Percentiles rank a stretch among this genome's conserved stretches.
phyloP scores from a whole-genome alignment of 2,113 vertebrate genomes.

The Entomyzon cyanotis region DNA sequence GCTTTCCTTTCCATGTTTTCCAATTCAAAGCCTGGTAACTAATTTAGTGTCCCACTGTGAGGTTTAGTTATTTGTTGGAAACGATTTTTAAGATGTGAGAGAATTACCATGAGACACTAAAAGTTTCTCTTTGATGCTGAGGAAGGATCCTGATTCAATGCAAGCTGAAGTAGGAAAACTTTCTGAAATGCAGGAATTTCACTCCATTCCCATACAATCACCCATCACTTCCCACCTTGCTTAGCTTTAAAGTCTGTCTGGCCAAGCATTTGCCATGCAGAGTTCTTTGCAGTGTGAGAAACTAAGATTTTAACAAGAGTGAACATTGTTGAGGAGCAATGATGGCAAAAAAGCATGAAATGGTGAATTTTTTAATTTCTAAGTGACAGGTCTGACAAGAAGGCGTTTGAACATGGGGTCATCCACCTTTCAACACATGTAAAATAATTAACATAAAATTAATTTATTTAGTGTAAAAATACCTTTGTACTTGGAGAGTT shows the following conservation, averaged over 20 bases:
- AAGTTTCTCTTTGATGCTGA: background rate
- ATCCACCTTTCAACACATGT: background rate
- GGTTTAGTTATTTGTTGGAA: background rate
- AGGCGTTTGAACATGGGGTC: background rate
- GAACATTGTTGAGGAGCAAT: background rate
- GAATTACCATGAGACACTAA: background rate
- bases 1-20: background rate
- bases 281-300: background rate
- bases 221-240: background rate
- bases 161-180: background rate
- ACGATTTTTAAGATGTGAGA: background rate
- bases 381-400: background rate
- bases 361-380: background rate
- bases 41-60: background rate
- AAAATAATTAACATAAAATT: background rate
- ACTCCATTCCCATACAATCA: background rate
- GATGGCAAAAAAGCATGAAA: background rate
- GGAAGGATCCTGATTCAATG: background rate
- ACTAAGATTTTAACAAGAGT: background rate
- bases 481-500: conserved; percentile 86
- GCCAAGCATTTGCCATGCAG: background rate
- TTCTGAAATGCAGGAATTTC: background rate
- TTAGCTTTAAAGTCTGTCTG: background rate
- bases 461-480: background rate
- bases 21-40: background rate